Evolutionary conservation across 1,140 invertebrate species (phyloP).

Genomic region (Rhizoglyphus robini): DNA sequence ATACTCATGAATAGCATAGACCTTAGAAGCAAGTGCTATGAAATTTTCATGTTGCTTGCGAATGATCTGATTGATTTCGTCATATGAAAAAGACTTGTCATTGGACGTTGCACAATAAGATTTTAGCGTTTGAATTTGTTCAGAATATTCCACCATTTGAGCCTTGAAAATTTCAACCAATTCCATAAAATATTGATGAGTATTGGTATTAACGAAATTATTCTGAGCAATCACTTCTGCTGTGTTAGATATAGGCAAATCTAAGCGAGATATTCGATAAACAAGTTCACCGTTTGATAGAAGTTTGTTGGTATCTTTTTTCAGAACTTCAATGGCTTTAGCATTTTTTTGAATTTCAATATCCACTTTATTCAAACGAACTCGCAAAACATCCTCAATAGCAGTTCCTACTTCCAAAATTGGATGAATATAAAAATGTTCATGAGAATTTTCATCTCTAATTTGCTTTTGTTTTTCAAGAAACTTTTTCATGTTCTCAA

Average conservation of each 20-base stretch:
- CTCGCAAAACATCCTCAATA: slow-evolving; percentile 15
- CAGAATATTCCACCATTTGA: slow-evolving; percentile 18
- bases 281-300: slow-evolving; percentile 18
- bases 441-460: slow-evolving; percentile 20
- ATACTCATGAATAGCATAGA: slow-evolving; percentile 20
- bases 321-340: slow-evolving; percentile 17
- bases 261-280: slow-evolving; percentile 15
- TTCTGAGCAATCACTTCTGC: slow-evolving; percentile 8
- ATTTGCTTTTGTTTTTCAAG: slow-evolving; percentile 19
- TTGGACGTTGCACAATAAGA: slow-evolving; percentile 11
- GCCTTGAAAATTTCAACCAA: slow-evolving; percentile 13
- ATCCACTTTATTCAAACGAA: slow-evolving; percentile 18
- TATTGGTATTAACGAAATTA: slow-evolving; percentile 11
- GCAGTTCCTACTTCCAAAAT: slow-evolving; percentile 19
- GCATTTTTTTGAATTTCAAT: slow-evolving; percentile 16
- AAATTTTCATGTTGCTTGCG: slow-evolving; percentile 21
- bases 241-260: slow-evolving; percentile 1
- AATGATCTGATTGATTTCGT: slow-evolving; percentile 20
- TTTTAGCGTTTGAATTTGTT: slow-evolving; percentile 20
- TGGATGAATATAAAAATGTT: slow-evolving; percentile 19
- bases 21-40: slow-evolving; percentile 14
- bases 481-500: slow-evolving; percentile 20
- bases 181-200: slow-evolving; percentile 20
- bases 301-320: slow-evolving; percentile 19
- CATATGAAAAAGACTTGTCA: background rate